Evolutionary conservation across 2,888 invertebrate species (phyloP), one percentile per base, ranked within the genome.

Genomic region (Drosophila silvestris): DNA sequence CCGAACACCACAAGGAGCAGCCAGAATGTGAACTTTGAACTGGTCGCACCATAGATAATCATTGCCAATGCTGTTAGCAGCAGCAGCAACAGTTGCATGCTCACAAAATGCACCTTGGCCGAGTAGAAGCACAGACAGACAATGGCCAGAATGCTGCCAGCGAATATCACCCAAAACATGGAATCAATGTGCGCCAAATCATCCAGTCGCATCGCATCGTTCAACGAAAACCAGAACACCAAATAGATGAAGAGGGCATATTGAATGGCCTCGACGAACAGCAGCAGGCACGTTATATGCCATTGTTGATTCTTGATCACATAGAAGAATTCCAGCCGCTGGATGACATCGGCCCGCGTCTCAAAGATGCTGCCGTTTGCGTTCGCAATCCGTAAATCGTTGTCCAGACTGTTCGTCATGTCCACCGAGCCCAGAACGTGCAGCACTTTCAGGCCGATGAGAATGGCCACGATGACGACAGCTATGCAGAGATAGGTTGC

Each of bases 301-400:
- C 92, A 93, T 69, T 91, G 92, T 59, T 91, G 91, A 57, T 91
- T 91, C 67, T 90, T 92, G 32, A 92, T 93, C 22, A 93, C 91
- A 70, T 93, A 93, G 70, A 93, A 92, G 78, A 93, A 93, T 68
- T 91, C 83, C 51, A 92, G 87, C 7, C 85, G 85, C 67, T 91
- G 91, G 41, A 93, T 91, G 5, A 92, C 82, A 2, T 91, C 90
- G 50, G 82, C 70, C 1, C 92, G 89, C 3, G 79, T 69, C 73
- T 92, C 92, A 59, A 93, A 92, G n/a, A 93, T 83, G 66, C 85
- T 91, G 37, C 91, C 91, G 71, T 92, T 92, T 12, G 90, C 85
- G 70, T 93, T 93, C 9, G 92, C 90, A 39, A 92, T 91, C 5
- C 92, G 83, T 39, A 93, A 60, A 5, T 93, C 92, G 37, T 92